These are phyloP conservation scores for Cyprinus carpio DNA, from an alignment of 2,113 vertebrate species.

Conservation along the genomic window DNA sequence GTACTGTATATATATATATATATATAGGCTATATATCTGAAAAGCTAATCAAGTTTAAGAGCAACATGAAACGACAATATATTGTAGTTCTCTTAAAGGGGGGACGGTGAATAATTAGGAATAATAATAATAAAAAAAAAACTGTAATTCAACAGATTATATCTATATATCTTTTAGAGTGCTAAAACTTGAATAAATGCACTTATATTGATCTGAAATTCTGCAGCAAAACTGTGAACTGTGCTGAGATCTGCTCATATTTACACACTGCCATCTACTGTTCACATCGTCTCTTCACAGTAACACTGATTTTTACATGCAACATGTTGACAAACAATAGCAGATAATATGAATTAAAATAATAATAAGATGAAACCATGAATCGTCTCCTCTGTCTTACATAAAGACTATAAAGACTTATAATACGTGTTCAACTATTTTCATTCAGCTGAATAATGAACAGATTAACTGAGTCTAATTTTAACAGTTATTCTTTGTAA, in stretches of 20 bases:
- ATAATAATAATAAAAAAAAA: no score
- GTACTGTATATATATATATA: no score
- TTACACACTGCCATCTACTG: constrained; percentile 39
- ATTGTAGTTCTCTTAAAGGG: no score
- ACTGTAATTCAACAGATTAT: no score
- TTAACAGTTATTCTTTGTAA: background rate
- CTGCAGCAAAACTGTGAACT: background rate
- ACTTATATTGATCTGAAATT: background rate
- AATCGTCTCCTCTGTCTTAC: background rate
- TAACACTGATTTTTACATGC: background rate
- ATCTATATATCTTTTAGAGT: background rate
- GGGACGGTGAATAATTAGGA: no score
- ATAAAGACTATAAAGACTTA: constrained; percentile 9
- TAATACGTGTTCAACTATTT: background rate
- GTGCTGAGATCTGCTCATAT: background rate
- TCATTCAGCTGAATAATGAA: background rate
- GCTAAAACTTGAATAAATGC: background rate
- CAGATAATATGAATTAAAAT: background rate
- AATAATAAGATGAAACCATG: background rate
- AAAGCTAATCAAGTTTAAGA: no score
- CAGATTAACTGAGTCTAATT: background rate
- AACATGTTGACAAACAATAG: background rate
- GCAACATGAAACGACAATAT: no score
- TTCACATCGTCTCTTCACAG: background rate
- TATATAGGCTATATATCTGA: no score